These are phyloP conservation scores for Pelodiscus sinensis DNA, from an alignment of 2,113 vertebrate species.

Conservation along the genomic window DNA sequence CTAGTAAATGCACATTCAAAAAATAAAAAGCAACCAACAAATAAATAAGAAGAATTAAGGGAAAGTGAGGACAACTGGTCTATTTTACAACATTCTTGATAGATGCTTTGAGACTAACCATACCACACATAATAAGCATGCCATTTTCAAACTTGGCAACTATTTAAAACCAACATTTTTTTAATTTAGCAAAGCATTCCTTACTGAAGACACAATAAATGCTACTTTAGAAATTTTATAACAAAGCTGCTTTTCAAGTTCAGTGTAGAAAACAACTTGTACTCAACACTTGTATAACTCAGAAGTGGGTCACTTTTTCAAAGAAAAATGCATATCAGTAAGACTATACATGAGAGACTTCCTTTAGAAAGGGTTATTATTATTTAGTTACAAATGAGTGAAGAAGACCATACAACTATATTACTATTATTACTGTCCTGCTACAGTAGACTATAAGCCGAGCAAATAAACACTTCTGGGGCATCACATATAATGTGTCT, in stretches of 20 bases:
- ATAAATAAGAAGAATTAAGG: not conserved
- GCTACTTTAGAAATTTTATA: not conserved
- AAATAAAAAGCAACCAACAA: not conserved
- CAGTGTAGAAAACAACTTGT: not conserved
- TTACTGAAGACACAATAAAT: not conserved
- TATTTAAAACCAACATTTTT: not conserved
- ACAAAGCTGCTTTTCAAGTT: not conserved
- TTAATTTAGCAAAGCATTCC: fast-evolving
- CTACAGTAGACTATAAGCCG: not conserved
- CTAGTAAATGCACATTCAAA: not conserved
- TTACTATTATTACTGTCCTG: fast-evolving
- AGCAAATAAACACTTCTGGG: not conserved
- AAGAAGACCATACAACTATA: not conserved
- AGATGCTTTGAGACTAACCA: fast-evolving
- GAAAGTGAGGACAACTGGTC: not conserved
- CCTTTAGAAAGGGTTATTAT: not conserved
- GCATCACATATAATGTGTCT: not conserved
- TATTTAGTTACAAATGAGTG: not conserved
- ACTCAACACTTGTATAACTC: not conserved
- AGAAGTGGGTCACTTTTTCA: not conserved
- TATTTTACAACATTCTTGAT: fast-evolving
- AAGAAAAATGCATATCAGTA: not conserved
- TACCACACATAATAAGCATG: not conserved
- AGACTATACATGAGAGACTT: not conserved
- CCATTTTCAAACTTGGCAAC: fast-evolving